Conservation (phyloP, 1,140 invertebrate genomes). For the Schlechtendalia chinensis region DNA sequence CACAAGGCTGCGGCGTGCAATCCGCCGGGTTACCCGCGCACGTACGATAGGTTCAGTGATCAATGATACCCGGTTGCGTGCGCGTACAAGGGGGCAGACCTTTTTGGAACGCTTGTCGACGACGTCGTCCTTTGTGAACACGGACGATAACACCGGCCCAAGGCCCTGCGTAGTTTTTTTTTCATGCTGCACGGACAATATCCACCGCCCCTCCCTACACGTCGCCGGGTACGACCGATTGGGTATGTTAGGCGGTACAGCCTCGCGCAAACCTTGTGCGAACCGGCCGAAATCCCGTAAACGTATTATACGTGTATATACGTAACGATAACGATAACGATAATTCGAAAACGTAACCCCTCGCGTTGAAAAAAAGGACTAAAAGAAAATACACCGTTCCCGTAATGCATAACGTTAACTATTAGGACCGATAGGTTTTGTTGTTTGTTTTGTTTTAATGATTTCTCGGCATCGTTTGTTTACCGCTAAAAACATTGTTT, state of each 20-base stretch:
- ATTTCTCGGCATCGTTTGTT: slow-evolving; percentile 9
- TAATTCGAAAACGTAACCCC: background rate
- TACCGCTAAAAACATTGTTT: background rate
- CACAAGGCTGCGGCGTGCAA: background rate
- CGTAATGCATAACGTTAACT: background rate
- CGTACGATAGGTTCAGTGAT: too few species aligned
- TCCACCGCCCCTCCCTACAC: too few species aligned
- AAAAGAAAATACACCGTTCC: background rate
- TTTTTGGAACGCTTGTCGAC: background rate
- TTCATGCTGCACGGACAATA: too few species aligned
- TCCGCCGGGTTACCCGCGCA: too few species aligned
- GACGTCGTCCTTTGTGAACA: background rate
- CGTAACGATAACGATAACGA: background rate
- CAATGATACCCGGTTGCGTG: too few species aligned
- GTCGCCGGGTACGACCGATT: too few species aligned
- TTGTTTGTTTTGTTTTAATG: background rate
- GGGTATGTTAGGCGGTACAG: too few species aligned
- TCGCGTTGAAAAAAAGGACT: too few species aligned
- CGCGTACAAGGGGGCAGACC: background rate
- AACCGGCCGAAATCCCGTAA: background rate
- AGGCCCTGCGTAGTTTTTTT: background rate
- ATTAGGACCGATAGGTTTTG: too few species aligned
- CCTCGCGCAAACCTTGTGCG: background rate
- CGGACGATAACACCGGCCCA: background rate
- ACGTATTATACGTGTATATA: background rate